phyloP scores from a whole-genome alignment of 2,113 vertebrate species.

The Hemiscyllium ocellatum region DNA sequence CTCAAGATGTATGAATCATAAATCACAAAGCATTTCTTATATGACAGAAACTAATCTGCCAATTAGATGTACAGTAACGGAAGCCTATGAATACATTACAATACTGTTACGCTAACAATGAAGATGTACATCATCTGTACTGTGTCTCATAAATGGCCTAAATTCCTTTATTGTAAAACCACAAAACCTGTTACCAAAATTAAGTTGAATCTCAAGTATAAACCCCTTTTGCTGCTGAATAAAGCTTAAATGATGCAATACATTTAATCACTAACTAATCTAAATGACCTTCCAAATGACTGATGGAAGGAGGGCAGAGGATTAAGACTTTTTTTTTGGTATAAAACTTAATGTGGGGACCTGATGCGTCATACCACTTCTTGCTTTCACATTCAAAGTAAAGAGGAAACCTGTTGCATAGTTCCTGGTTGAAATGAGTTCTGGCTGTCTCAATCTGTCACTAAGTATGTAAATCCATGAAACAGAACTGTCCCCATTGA shows the following conservation, averaged over 20 bases:
- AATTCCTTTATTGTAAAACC: background rate
- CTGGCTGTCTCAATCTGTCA: background rate
- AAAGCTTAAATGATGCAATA: background rate
- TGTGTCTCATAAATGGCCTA: background rate
- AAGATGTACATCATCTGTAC: background rate
- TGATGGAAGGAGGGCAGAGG: too few relatives aligned
- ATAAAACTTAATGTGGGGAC: background rate
- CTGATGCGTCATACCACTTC: background rate
- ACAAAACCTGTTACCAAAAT: background rate
- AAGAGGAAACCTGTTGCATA: background rate
- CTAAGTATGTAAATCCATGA: background rate
- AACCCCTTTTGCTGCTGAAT: background rate
- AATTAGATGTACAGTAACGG: constrained; percentile 8
- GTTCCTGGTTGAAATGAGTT: background rate
- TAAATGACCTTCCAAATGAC: background rate
- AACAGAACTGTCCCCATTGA: background rate
- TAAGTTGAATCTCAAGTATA: background rate
- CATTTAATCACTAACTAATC: background rate
- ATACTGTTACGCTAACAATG: background rate
- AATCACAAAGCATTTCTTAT: constrained; percentile 32
- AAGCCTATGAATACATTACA: constrained; percentile 26
- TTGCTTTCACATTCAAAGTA: background rate
- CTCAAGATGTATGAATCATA: constrained; percentile 19
- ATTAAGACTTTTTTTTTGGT: background rate
- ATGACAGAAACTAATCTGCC: constrained; percentile 19